phyloP scores from a whole-genome alignment of 2,113 vertebrate species.

The Excalfactoria chinensis region DNA sequence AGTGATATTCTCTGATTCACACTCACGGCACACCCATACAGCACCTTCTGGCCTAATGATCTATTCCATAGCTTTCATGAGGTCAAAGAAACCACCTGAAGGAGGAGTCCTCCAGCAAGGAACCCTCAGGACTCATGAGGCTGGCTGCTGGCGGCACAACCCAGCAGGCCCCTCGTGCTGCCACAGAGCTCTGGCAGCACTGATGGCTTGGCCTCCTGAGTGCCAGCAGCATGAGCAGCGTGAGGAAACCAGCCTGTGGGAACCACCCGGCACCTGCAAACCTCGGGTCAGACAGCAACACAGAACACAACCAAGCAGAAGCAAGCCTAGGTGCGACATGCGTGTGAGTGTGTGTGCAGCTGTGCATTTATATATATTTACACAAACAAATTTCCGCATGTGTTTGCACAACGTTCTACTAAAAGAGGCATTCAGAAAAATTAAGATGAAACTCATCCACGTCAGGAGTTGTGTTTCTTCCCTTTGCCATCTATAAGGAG shows the following conservation, averaged over 20 bases:
- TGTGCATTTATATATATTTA: background rate
- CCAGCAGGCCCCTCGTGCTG: no score
- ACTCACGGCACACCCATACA: background rate
- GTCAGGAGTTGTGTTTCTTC: background rate
- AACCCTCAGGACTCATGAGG: background rate
- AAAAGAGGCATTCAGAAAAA: background rate
- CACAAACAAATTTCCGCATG: background rate
- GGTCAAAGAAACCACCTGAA: background rate
- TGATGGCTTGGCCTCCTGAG: background rate
- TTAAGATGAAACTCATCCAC: background rate
- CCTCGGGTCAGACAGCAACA: background rate
- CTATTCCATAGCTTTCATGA: background rate
- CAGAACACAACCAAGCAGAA: fast-evolving
- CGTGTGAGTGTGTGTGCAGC: fast-evolving
- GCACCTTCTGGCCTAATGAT: background rate
- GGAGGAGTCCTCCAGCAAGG: background rate
- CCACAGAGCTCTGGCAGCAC: background rate
- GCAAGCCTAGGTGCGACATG: fast-evolving
- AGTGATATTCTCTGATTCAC: fast-evolving
- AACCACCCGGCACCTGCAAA: background rate
- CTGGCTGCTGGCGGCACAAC: background rate
- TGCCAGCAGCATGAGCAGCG: background rate
- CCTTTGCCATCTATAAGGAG: background rate
- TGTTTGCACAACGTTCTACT: background rate
- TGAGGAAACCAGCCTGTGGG: background rate